Evolutionary conservation across 2,113 vertebrate species (phyloP), one percentile per base, ranked within the genome.

Genomic region (Agapornis roseicollis): DNA sequence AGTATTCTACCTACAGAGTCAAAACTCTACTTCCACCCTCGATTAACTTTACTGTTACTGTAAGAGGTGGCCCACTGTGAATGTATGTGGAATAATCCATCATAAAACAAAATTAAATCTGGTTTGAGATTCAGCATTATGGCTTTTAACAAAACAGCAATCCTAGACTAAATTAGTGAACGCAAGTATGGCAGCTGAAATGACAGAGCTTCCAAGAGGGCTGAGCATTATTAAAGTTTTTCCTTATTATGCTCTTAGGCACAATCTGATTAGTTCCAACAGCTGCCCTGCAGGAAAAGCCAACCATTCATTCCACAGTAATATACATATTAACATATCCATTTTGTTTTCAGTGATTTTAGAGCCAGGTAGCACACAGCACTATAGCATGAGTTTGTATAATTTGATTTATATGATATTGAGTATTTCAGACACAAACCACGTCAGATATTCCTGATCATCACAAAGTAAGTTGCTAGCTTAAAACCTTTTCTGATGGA

Each of bases 191-290:
- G 81, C 74, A 95, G 92, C 55, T 87, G 50, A 93, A 95, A 80
- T 0, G 20, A 73, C 10, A 14, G 42, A 93, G 60, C 35, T 80
- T 88, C 66, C 63, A 72, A 65, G 44, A 72, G 49, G 16, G 33
- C 14, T 82, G 68, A 82, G 81, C 35, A 31, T 85, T 91, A 84
- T 63, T 82, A 44, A 89, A 69, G 79, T 49, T 82, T 82, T 60
- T 72, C 85, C 37, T 80, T 82, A 66, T 76, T 65, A 80, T 49
- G 90, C 81, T 95, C 70, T 88, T 70, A 90, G 88, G 68, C 49
- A 80, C 79, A 85, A 89, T 69, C 68, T 90, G 70, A 89, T 96
- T 78, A 61, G 89, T 73, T 90, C 47, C 94, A 89, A 41, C 55
- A 77, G 60, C 78, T 81, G 71, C 83, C 41, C 71, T 80, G 63